Percentiles rank a stretch among this genome's conserved stretches.
Evolutionary conservation across 2,797 vertebrate species (phyloP).

Genomic region (Mareca penelope): DNA sequence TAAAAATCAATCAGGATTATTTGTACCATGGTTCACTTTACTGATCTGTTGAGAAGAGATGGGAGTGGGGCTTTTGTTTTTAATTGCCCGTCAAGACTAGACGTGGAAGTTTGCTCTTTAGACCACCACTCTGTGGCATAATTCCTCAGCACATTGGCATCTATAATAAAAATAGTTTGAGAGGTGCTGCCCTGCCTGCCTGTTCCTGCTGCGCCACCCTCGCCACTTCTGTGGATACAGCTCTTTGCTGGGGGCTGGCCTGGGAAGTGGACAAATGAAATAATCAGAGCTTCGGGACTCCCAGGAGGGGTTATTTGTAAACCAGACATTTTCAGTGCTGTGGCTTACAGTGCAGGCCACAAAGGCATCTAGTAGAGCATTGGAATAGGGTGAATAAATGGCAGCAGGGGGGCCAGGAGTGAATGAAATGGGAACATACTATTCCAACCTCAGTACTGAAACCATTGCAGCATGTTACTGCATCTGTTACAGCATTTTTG

Average conservation of each 20-base stretch:
- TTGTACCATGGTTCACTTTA: not conserved
- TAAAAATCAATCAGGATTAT: rapidly evolving
- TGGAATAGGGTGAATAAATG: not conserved
- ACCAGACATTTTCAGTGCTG: not conserved
- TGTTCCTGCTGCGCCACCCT: not conserved
- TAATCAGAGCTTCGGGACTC: not conserved
- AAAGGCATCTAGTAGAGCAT: not conserved
- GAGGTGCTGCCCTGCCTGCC: not conserved
- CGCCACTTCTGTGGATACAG: not conserved
- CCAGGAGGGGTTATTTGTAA: not conserved
- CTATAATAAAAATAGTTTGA: not conserved
- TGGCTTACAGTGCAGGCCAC: not conserved
- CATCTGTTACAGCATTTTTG: not conserved
- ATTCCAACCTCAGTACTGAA: not conserved
- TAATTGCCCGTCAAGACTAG: not conserved
- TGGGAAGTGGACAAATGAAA: not conserved
- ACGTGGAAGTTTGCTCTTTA: not conserved
- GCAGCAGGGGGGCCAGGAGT: not conserved
- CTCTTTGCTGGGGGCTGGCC: not conserved
- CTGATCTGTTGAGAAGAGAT: not conserved
- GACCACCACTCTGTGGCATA: not conserved
- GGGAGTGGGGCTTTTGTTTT: not conserved
- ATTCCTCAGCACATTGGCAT: not conserved
- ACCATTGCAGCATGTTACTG: rapidly evolving
- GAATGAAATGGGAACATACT: not conserved